Conservation (phyloP, 2,797 vertebrate species). For the Hydrolagus colliei region DNA sequence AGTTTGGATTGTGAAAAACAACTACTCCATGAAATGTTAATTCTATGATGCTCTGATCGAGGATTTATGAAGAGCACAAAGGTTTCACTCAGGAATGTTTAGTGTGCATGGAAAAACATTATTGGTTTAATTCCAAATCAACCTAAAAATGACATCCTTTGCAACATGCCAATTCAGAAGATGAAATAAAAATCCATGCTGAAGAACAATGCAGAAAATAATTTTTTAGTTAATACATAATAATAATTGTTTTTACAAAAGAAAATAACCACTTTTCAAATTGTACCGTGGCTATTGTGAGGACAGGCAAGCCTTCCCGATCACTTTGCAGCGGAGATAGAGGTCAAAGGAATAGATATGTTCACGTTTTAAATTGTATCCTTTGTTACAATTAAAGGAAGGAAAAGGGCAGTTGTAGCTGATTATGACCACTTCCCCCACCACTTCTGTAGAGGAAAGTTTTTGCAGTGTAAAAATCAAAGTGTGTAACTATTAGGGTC, state of each 20-base stretch:
- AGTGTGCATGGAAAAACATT: too few relatives aligned
- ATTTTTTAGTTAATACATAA: too few relatives aligned
- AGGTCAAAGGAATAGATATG: slow-evolving; percentile 40
- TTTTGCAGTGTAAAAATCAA: not conserved
- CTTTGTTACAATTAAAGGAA: slow-evolving; percentile 46
- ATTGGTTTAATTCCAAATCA: too few relatives aligned
- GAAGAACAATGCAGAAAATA: too few relatives aligned
- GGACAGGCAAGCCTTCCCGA: slow-evolving; percentile 8
- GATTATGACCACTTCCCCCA: slow-evolving; percentile 33
- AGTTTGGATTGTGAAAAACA: not conserved
- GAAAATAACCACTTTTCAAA: not conserved
- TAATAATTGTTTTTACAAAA: not conserved
- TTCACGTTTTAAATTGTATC: slow-evolving; percentile 35
- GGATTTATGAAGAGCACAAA: too few relatives aligned
- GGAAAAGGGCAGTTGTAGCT: slow-evolving; percentile 37
- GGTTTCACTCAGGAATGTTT: too few relatives aligned
- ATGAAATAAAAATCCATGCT: too few relatives aligned
- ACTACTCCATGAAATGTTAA: not conserved
- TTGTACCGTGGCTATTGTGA: not conserved
- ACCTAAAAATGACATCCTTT: too few relatives aligned
- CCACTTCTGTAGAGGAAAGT: slow-evolving; percentile 2
- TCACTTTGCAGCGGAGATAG: slow-evolving; percentile 34
- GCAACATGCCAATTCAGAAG: too few relatives aligned
- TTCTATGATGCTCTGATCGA: not conserved
- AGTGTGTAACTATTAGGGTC: not conserved